Conservation (phyloP, 2,113 vertebrate species). For the Propithecus coquereli region DNA sequence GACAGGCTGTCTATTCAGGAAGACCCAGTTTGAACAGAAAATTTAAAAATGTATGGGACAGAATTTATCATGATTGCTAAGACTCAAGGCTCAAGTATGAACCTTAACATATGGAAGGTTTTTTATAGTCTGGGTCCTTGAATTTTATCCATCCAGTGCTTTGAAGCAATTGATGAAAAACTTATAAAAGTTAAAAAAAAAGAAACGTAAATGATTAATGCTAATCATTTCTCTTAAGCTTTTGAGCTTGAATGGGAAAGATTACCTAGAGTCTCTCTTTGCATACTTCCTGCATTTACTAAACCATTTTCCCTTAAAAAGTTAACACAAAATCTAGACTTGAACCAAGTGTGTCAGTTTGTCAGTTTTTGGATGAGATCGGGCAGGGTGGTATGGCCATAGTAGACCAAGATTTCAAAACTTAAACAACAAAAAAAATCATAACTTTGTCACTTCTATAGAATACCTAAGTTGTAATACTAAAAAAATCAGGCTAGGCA, state of each 20-base stretch:
- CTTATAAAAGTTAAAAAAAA: not conserved
- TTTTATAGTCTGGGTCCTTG: not conserved
- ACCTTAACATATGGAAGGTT: not conserved
- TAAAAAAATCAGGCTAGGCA: not conserved
- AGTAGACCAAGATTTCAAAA: too few species aligned
- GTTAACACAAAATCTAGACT: not conserved
- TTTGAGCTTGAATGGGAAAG: not conserved
- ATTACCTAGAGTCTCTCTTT: not conserved
- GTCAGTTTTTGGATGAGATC: not conserved
- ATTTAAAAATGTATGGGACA: not conserved
- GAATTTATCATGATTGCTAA: slow-evolving; percentile 1
- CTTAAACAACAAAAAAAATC: not conserved
- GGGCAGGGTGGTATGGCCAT: too few species aligned
- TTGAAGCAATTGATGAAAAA: slow-evolving; percentile 19
- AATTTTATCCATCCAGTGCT: slow-evolving; percentile 6
- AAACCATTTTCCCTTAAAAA: not conserved
- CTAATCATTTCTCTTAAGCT: not conserved
- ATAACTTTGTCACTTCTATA: not conserved
- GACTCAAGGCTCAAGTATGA: not conserved
- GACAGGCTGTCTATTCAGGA: not conserved
- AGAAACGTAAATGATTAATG: not conserved
- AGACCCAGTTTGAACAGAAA: not conserved
- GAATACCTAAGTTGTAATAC: not conserved
- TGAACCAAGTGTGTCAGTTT: not conserved
- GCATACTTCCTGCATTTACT: not conserved